phyloP scores from a whole-genome alignment of 2,888 invertebrate species.

The Zonitis immaculata region DNA sequence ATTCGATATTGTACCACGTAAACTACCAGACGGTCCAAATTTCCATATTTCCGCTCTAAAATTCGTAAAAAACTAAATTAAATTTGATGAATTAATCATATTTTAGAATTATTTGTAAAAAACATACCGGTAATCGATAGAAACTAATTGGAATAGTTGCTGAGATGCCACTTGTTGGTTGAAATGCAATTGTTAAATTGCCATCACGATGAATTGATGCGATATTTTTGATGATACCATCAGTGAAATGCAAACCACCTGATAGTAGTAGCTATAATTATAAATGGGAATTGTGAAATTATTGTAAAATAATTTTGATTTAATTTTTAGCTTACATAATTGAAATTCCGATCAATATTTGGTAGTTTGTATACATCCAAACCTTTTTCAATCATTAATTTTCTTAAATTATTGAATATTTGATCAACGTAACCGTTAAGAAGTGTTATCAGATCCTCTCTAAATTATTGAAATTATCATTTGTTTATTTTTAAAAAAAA shows the following conservation, averaged over 20 bases:
- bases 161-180: conserved; percentile 30
- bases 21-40: conserved; percentile 52
- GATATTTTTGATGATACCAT: neutral
- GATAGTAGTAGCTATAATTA: no score
- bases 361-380: conserved; percentile 53
- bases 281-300: no score
- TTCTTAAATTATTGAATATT: conserved; percentile 47
- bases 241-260: no score
- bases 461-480: no score
- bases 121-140: conserved; percentile 23
- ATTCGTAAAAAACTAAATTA: conserved; percentile 52
- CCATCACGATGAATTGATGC: neutral
- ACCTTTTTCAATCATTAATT: conserved; percentile 47
- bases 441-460: neutral
- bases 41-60: conserved; percentile 49
- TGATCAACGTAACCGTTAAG: conserved; percentile 48
- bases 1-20: conserved; percentile 47
- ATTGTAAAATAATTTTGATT: no score
- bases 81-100: neutral
- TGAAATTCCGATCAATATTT: conserved; percentile 50
- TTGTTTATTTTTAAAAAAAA: no score
- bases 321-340: conserved; percentile 44
- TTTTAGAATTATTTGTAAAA: neutral
- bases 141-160: conserved; percentile 33
- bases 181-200: neutral